Evolutionary conservation across 2,888 invertebrate genomes (phyloP), one percentile per base, ranked within the genome.

Genomic region (Lacanobia oleracea): DNA sequence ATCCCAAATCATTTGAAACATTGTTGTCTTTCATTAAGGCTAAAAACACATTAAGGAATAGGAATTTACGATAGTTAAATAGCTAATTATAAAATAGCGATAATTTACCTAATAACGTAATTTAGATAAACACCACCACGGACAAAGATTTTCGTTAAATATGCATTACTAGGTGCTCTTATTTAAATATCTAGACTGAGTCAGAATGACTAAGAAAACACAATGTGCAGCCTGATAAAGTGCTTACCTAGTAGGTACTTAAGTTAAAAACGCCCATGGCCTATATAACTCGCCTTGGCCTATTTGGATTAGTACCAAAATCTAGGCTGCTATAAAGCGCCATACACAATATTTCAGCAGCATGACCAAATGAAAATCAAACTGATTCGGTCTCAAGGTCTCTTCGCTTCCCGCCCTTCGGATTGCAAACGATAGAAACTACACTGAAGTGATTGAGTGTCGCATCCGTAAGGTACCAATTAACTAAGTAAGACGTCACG

Each of bases 401-500:
- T 56, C 16, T 70, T 37, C 50, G 43, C 8, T 23, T 70, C 54
- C 45, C 51, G 69, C 18, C 74, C 77, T 77, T 69, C 40, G 23
- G 37, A 12, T 33, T 51, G 23, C n/a, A 16, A 50, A 61, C 33
- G 45, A 27, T 77, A 45, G 78, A 78, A 75, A 75, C 74, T 70
- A 54, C 12, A 56, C 60, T 54, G 53, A 60, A 54, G 16, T 18
- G 33, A 53, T 59, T 51, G 54, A 48, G 14, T 27, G 23, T 21
- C 43, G 12, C 18, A 59, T 77, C 50, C 50, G 67, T 50, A 66
- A 54, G 75, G 51, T 27, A 76, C 23, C 57, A 71, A 71, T 71
- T 72, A 56, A 16, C n/a, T 50, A 33, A 40, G 70, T n/a, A 53
- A 43, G 27, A 14, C 60, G 12, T 43, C 53, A 50, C 21, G 10